phyloP scores from a whole-genome alignment of 1,140 invertebrate genomes.

The Solenopsis invicta region DNA sequence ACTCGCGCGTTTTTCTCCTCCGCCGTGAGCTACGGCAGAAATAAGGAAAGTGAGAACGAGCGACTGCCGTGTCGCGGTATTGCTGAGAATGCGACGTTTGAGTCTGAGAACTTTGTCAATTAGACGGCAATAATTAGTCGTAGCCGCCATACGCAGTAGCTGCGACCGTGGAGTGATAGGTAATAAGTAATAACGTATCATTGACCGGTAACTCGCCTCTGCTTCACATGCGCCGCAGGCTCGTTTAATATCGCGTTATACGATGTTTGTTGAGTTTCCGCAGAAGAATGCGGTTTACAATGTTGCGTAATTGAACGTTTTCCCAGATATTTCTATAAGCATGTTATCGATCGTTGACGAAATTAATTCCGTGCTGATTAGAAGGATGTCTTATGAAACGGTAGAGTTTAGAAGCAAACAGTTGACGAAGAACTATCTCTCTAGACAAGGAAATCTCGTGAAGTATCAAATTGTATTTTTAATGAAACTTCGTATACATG shows the following conservation, averaged over 20 bases:
- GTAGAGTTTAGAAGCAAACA: background rate
- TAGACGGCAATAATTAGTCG: constrained; percentile 83
- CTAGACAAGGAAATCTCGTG: background rate
- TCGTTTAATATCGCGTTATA: constrained; percentile 53
- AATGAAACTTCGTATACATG: too few relatives aligned
- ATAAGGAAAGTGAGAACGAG: constrained; percentile 57
- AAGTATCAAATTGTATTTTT: too few relatives aligned
- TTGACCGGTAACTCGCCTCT: constrained; percentile 46
- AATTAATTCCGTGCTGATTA: background rate
- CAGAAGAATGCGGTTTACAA: constrained; percentile 26
- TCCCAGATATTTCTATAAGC: constrained; percentile 28
- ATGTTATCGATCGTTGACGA: background rate
- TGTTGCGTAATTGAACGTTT: constrained; percentile 28
- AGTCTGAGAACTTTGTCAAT: constrained; percentile 85
- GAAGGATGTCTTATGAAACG: background rate
- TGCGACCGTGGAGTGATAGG: constrained; percentile 67
- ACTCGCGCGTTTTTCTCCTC: constrained; percentile 63
- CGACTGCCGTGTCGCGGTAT: constrained; percentile 6
- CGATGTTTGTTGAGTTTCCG: background rate
- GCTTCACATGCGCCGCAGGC: background rate
- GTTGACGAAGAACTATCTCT: background rate
- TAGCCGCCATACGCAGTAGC: constrained; percentile 51
- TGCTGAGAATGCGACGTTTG: constrained; percentile 59
- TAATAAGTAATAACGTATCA: constrained; percentile 79
- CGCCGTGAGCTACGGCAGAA: background rate